A percentile compares a stretch with the other conserved stretches of the same genome.
Conservation (phyloP, 2,797 vertebrate genomes). For the Acridotheres tristis region DNA sequence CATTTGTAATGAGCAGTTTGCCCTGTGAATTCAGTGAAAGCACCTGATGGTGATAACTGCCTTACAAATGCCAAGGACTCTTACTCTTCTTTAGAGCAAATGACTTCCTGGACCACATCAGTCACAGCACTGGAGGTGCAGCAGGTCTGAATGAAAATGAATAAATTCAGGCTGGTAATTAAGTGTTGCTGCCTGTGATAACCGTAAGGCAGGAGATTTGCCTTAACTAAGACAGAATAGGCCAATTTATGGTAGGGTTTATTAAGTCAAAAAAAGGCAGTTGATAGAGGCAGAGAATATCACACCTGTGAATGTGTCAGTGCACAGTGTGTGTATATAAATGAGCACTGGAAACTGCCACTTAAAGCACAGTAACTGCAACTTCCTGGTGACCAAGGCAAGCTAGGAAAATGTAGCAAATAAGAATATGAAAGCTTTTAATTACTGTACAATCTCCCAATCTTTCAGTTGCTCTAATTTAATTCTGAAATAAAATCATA, state of each 20-base stretch:
- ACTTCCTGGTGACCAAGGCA: background rate
- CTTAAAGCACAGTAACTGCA: background rate
- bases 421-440: background rate
- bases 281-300: background rate
- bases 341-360: background rate
- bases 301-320: background rate
- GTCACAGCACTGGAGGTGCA: background rate
- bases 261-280: background rate
- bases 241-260: background rate
- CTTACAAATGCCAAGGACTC: background rate
- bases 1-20: background rate
- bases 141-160: background rate
- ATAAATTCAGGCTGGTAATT: constrained; percentile 2
- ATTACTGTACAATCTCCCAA: background rate
- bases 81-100: background rate
- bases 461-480: background rate
- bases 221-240: background rate
- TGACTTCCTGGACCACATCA: background rate
- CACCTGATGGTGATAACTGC: background rate
- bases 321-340: background rate
- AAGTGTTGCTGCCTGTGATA: background rate
- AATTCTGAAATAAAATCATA: background rate
- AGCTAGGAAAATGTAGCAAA: background rate
- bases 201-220: background rate
- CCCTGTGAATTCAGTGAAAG: constrained; percentile 1